phyloP scores from a whole-genome alignment of 1,140 invertebrate genomes.

The Drosophila sp. region DNA sequence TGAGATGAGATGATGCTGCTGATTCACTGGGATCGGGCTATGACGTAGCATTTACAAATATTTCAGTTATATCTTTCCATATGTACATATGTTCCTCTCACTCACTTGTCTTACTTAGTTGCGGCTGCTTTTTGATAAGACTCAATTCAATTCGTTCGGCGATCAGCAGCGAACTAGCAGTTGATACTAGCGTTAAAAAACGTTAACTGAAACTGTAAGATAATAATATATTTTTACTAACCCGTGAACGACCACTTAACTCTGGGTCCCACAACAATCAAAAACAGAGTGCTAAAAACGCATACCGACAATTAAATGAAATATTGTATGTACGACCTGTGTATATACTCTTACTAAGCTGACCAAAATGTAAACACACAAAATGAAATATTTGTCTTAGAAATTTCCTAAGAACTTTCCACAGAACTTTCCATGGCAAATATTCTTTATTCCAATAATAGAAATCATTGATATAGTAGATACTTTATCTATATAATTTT shows the following conservation, averaged over 20 bases:
- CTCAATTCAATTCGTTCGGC: conserved; percentile 44
- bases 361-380: background rate
- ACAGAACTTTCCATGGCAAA: background rate
- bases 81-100: background rate
- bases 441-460: background rate
- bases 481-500: too few relatives aligned
- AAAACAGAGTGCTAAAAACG: background rate
- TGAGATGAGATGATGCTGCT: conserved; percentile 28
- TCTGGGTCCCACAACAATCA: background rate
- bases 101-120: background rate
- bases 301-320: background rate
- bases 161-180: conserved; percentile 42
- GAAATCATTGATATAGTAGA: too few relatives aligned
- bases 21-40: background rate
- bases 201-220: conserved; percentile 75
- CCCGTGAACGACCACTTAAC: conserved; percentile 43
- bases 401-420: background rate
- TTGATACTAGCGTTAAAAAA: conserved; percentile 60
- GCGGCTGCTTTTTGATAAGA: conserved; percentile 59
- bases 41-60: conserved; percentile 31
- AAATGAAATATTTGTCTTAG: background rate
- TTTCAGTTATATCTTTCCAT: conserved; percentile 5
- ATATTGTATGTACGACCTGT: too few relatives aligned
- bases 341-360: background rate
- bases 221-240: conserved; percentile 48